phyloP scores from a whole-genome alignment of 2,797 vertebrate species.

The Pachyuromys duprasi region DNA sequence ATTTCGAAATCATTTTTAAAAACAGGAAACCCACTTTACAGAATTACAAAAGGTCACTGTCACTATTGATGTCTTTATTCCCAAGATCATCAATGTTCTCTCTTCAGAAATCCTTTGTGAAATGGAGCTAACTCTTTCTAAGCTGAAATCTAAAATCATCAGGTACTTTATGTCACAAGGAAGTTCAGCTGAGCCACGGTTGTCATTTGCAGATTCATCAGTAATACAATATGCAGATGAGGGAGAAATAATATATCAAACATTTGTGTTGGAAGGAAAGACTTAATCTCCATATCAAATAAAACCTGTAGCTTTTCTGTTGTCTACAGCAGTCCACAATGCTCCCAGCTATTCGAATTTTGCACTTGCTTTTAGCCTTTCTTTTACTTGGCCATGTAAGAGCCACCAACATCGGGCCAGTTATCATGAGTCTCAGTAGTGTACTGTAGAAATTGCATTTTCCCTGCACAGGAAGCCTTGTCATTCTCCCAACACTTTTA shows the following conservation, averaged over 20 bases:
- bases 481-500: constrained; percentile 70
- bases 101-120: background rate
- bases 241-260: background rate
- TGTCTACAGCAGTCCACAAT: background rate
- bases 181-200: background rate
- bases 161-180: background rate
- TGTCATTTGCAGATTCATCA: background rate
- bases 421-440: constrained; percentile 79
- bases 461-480: constrained; percentile 73
- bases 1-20: constrained; percentile 2
- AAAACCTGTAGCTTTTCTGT: background rate
- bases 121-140: constrained; percentile 19
- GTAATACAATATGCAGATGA: background rate
- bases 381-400: background rate
- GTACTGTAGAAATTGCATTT: constrained; percentile 81
- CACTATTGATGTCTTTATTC: background rate
- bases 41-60: background rate
- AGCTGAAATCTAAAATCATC: background rate
- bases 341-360: constrained; percentile 43
- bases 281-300: background rate
- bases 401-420: constrained; percentile 45
- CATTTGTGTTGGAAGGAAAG: constrained; percentile 1
- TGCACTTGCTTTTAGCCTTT: background rate
- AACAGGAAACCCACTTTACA: background rate
- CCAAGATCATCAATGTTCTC: background rate